Base-by-base conservation (phyloP, 2,113 vertebrate species). In the Chaetorhynchus papuensis region DNA sequence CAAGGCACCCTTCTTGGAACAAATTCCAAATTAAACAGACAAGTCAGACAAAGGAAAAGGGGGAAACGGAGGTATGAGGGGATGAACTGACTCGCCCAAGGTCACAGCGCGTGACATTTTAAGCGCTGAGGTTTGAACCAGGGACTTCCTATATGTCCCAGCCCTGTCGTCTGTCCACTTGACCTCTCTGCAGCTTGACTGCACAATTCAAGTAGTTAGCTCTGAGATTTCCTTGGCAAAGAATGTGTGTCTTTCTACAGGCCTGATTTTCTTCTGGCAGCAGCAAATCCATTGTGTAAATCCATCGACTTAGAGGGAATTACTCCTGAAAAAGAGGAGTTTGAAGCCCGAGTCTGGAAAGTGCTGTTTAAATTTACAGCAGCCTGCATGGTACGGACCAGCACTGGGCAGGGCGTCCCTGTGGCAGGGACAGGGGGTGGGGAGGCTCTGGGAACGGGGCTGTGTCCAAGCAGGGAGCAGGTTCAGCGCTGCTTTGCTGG, bases 151-250 rank as follows among this genome's bases (percentile, higher is more conserved):
- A 7, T 61, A 80, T 35, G 69, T 81, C 92, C 92, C 45, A n/a
- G 68, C 45, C 79, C 88, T 27, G 20, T 91, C 28, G 33, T 94
- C 80, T 95, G 90, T 90, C 96, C 96, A 96, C 94, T 96, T 96
- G 92, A 97, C 95, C 88, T 96, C 88, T 88, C 88, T 94, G 96
- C 94, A 96, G 96, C 92, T 92, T 23, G 35, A 95, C 90, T 90
- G 92, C 96, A 96, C 94, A 96, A 93, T 95, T 96, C 94, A 94
- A 93, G 95, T 96, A 96, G 96, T 97, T 96, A 94, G 95, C 88
- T 96, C 88, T 89, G 94, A 95, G 92, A 92, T 84, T 94, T 96
- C 95, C 96, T 92, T 96, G 93, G 94, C 93, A 94, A 96, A 83
- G 90, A 82, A 91, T 88, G 72, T 72, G 47, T 79, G 53, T 87